phyloP scores from a whole-genome alignment of 2,797 vertebrate species.

The Luscinia luscinia region DNA sequence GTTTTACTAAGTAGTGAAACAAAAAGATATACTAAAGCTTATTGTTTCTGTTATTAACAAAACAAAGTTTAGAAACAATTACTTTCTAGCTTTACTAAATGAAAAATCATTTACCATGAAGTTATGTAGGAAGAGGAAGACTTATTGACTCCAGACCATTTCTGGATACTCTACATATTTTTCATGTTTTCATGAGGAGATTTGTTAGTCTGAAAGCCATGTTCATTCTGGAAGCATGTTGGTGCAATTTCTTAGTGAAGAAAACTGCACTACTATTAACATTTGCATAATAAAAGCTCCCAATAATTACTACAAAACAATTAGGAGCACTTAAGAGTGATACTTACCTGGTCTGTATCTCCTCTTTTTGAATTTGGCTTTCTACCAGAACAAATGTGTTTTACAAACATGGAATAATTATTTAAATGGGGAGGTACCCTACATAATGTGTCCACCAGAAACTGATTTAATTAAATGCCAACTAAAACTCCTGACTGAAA shows the following conservation, averaged over 20 bases:
- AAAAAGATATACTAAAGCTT: not conserved
- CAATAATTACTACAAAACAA: constrained; percentile 44
- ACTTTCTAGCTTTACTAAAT: not conserved
- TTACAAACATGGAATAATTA: constrained; percentile 53
- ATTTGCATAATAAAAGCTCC: constrained; percentile 14
- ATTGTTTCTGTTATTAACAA: not conserved
- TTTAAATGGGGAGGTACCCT: constrained; percentile 13
- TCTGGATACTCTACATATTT: not conserved
- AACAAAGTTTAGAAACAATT: not conserved
- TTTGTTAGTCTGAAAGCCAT: not conserved
- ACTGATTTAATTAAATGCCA: constrained; percentile 45
- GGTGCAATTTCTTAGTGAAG: not conserved
- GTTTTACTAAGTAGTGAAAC: constrained; percentile 22
- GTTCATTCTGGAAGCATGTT: not conserved
- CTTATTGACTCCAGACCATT: not conserved
- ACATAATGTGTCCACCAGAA: constrained; percentile 21
- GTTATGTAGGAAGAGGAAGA: not conserved
- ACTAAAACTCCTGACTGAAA: constrained; percentile 52
- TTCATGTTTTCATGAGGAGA: not conserved
- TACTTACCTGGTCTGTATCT: constrained; percentile 15
- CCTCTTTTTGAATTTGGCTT: constrained; percentile 35
- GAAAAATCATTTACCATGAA: not conserved
- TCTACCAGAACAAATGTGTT: constrained; percentile 47
- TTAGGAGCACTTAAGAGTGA: constrained; percentile 43
- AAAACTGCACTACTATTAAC: not conserved